Base-by-base conservation (phyloP, 1,140 invertebrate genomes). In the Samia ricini region DNA sequence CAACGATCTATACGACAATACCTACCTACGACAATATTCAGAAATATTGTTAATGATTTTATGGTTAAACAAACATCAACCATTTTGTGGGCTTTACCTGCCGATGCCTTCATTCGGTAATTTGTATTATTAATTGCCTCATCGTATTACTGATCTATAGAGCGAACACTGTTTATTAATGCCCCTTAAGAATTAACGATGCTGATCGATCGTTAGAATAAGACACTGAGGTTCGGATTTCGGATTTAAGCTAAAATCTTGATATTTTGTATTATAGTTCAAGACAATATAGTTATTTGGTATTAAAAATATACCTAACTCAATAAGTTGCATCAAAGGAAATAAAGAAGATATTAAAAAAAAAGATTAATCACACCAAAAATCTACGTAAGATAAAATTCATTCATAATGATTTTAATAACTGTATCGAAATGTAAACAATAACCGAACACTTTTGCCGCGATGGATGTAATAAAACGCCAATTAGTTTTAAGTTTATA, bases 401-500 rank as follows among this genome's bases (percentile, higher is more conserved):
- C 6, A 55, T 3, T 20, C 22, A 24, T 24, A 55, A 23, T 52
- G 2, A 56, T 65, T 60, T 60, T 74, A 74, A 76, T 78, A 74
- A 72, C 66, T 68, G 56, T 72, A 72, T 78, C 68, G 59, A 69
- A 70, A 67, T 59, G 49, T 58, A 63, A 67, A 76, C 71, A 72
- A 76, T 66, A 64, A 64, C 66, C 59, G 66, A 72, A 66, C 71
- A 66, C 69, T 57, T 57, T 33, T 42, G 33, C 7, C 33, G 57
- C 57, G 48, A 64, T 59, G 62, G 55, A 61, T 54, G 54, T 50
- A 49, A 71, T 83, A 81, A 77, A 83, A 74, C 54, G 71, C 66
- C 73, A 81, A 81, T 81, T 74, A 83, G 76, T 61, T 74, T 64
- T 68, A 70, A 70, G 72, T 71, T 72, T 61, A 66, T 48, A 52